These are phyloP conservation scores for Emydura subglobosa DNA, from an alignment of 2,113 vertebrate genomes.

Conservation along the genomic window DNA sequence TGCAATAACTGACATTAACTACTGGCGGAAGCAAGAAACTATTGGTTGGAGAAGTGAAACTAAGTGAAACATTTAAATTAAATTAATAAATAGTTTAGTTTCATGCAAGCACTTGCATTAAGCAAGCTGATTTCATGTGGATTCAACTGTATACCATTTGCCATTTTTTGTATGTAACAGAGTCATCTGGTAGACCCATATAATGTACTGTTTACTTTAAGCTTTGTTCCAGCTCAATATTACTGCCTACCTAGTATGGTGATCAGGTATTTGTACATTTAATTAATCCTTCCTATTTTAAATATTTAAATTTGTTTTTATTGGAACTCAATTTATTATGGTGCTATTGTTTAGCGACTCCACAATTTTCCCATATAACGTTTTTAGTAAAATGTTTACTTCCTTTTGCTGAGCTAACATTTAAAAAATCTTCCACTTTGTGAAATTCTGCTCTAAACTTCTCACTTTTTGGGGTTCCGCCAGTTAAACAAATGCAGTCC, in stretches of 20 bases:
- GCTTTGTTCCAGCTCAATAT: neutral
- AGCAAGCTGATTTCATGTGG: neutral
- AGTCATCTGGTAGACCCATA: neutral
- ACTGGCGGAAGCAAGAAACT: neutral
- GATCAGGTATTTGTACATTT: slow-evolving; percentile 47
- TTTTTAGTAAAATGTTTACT: neutral
- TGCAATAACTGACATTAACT: neutral
- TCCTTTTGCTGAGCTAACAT: neutral
- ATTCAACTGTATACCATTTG: neutral
- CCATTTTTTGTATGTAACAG: neutral
- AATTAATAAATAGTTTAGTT: neutral
- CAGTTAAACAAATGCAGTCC: neutral
- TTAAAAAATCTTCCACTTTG: neutral
- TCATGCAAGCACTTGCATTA: neutral
- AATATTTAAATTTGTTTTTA: slow-evolving; percentile 41
- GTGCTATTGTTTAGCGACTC: neutral
- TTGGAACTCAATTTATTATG: slow-evolving; percentile 47
- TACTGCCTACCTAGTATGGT: slow-evolving; percentile 47
- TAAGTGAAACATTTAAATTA: neutral
- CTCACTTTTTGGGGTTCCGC: neutral
- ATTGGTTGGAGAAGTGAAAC: neutral
- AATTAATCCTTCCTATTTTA: slow-evolving; percentile 65
- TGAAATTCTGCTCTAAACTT: neutral
- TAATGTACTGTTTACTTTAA: neutral
- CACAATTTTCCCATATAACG: neutral